Conservation (phyloP, 2,888 invertebrate species). For the Drosophila rellima region DNA sequence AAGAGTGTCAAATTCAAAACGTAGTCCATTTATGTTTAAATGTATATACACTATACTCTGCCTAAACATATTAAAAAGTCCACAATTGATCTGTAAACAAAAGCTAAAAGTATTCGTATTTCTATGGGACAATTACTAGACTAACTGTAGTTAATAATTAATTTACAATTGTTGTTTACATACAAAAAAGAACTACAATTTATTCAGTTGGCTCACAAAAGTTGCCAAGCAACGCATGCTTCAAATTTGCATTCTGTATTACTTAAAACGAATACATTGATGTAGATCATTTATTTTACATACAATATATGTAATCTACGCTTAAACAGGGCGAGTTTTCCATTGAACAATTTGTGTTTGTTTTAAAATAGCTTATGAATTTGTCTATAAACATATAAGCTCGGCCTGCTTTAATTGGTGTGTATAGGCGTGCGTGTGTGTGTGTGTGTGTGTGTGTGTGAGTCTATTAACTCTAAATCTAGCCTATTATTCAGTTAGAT, state of each 20-base stretch:
- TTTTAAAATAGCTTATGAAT: background rate
- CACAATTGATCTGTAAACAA: background rate
- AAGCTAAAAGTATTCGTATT: background rate
- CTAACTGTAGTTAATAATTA: no score
- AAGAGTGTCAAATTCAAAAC: conserved; percentile 95
- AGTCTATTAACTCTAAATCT: background rate
- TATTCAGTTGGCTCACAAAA: conserved; percentile 43
- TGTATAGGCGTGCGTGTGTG: background rate
- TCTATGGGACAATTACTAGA: background rate
- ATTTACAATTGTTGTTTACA: no score
- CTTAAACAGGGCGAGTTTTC: conserved; percentile 1
- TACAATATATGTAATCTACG: conserved; percentile 15
- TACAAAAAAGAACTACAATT: conserved; percentile 8
- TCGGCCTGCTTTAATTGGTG: background rate
- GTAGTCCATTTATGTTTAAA: conserved; percentile 48
- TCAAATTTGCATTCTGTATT: conserved; percentile 11
- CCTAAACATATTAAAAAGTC: background rate
- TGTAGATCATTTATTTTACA: conserved; percentile 10
- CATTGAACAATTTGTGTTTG: conserved; percentile 1
- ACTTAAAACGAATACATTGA: conserved; percentile 14
- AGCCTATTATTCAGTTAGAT: conserved; percentile 9
- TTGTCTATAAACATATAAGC: background rate
- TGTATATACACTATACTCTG: conserved; percentile 8
- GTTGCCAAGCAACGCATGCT: conserved; percentile 13
- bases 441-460: background rate